Conservation (phyloP, 2,888 invertebrate genomes). For the Syrista parreyssii region DNA sequence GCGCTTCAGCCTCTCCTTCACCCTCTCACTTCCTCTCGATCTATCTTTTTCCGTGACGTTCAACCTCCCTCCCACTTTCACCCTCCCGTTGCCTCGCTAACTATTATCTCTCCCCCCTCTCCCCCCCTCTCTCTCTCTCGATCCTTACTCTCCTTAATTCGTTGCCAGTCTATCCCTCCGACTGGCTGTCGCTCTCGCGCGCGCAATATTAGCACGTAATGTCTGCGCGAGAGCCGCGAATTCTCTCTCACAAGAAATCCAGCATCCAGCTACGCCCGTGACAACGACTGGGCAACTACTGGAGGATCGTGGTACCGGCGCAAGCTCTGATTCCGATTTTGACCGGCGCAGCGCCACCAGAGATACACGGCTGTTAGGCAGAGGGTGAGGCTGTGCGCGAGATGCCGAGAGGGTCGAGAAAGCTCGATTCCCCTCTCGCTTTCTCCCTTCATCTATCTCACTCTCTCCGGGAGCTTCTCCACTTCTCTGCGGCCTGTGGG, state of each 20-base stretch:
- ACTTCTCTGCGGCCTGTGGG: too few species aligned
- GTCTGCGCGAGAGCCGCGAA: not conserved
- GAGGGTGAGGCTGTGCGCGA: slow-evolving; percentile 11
- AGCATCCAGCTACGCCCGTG: slow-evolving; percentile 63
- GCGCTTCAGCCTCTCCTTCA: slow-evolving; percentile 20
- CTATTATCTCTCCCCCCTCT: not conserved
- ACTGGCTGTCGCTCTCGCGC: not conserved
- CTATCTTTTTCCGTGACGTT: slow-evolving; percentile 9
- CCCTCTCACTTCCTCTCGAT: slow-evolving; percentile 10
- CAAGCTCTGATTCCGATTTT: slow-evolving; percentile 59
- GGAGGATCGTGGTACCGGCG: slow-evolving; percentile 55
- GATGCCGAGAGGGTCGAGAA: slow-evolving; percentile 19
- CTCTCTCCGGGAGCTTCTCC: not conserved
- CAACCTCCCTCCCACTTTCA: slow-evolving; percentile 9
- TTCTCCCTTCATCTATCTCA: slow-evolving; percentile 7
- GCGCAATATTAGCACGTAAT: not conserved
- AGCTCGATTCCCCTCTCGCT: slow-evolving; percentile 9
- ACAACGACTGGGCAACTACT: slow-evolving; percentile 63
- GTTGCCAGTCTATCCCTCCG: not conserved
- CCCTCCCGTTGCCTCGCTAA: not conserved
- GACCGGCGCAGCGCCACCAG: slow-evolving; percentile 54
- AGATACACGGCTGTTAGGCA: slow-evolving; percentile 5
- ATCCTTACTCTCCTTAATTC: not conserved
- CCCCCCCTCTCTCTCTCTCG: not conserved
- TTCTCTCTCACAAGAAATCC: slow-evolving; percentile 37